A percentile compares a stretch with the other conserved stretches of the same genome.
Evolutionary conservation across 2,797 vertebrate genomes (phyloP).

Genomic region (Chiroxiphia lanceolata): DNA sequence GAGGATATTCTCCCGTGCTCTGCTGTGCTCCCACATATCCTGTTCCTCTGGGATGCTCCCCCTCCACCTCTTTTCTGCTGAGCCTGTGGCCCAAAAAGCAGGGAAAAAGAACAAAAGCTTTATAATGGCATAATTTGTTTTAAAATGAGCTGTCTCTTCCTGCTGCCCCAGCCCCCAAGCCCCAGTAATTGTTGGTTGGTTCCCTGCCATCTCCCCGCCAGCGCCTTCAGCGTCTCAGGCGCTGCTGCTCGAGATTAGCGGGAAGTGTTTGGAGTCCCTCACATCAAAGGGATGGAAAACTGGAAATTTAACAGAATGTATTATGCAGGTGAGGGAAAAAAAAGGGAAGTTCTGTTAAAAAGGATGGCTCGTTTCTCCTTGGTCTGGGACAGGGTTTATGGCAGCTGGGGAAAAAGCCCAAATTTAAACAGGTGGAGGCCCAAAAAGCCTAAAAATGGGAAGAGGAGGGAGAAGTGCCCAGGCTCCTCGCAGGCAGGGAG

Average conservation of each 20-base stretch:
- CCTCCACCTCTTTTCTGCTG: neutral
- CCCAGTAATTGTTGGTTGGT: neutral
- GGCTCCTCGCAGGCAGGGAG: rapidly evolving
- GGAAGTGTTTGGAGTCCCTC: neutral
- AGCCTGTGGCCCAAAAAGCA: neutral
- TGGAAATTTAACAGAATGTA: neutral
- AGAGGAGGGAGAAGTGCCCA: neutral
- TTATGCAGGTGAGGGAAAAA: conserved; percentile 25
- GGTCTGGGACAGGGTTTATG: neutral
- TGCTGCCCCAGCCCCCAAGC: neutral
- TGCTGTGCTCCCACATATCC: neutral
- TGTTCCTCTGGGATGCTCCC: rapidly evolving
- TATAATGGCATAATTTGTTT: neutral
- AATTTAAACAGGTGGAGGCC: neutral
- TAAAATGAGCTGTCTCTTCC: neutral
- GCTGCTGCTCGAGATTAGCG: neutral
- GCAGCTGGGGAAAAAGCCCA: neutral
- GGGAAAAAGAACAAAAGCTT: neutral
- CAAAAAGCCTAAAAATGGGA: neutral
- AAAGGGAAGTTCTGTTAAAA: neutral
- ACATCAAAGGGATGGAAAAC: conserved; percentile 56
- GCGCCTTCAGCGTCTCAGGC: neutral
- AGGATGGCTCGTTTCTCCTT: neutral
- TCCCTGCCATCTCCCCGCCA: conserved; percentile 18
- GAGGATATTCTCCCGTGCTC: rapidly evolving